Conservation (phyloP, 2,888 invertebrate genomes). For the Clepsis dumicolana region DNA sequence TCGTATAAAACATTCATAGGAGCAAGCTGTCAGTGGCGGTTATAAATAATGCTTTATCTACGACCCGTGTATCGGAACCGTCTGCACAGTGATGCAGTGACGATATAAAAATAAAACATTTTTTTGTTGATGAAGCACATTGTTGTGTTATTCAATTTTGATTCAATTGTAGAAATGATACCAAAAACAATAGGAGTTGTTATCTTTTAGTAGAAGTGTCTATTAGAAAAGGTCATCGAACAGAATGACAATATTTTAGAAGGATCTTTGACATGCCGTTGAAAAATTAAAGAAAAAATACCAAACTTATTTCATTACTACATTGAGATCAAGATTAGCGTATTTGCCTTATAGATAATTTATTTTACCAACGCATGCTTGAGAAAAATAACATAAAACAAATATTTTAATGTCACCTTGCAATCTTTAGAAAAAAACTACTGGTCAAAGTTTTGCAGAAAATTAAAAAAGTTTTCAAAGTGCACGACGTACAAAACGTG, state of each 20-base stretch:
- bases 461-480: constrained; percentile 42
- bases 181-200: too few species aligned
- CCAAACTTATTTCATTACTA: too few species aligned
- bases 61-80: constrained; percentile 45
- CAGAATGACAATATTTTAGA: too few species aligned
- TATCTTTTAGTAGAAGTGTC: too few species aligned
- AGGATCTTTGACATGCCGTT: too few species aligned
- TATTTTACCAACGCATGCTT: not conserved
- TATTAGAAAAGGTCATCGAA: too few species aligned
- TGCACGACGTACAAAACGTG: constrained; percentile 37
- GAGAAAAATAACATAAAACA: not conserved
- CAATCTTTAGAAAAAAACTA: constrained; percentile 31
- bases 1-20: constrained; percentile 55
- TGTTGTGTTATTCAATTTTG: too few species aligned
- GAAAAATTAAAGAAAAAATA: too few species aligned
- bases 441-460: constrained; percentile 33
- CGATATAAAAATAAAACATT: not conserved
- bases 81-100: not conserved
- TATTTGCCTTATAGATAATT: too few species aligned
- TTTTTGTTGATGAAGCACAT: not conserved
- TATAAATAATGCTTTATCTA: constrained; percentile 57
- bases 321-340: too few species aligned
- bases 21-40: constrained; percentile 48
- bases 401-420: constrained; percentile 15
- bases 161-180: too few species aligned